Base-by-base conservation (phyloP, 1,140 invertebrate genomes). In the Drosophila lini region DNA sequence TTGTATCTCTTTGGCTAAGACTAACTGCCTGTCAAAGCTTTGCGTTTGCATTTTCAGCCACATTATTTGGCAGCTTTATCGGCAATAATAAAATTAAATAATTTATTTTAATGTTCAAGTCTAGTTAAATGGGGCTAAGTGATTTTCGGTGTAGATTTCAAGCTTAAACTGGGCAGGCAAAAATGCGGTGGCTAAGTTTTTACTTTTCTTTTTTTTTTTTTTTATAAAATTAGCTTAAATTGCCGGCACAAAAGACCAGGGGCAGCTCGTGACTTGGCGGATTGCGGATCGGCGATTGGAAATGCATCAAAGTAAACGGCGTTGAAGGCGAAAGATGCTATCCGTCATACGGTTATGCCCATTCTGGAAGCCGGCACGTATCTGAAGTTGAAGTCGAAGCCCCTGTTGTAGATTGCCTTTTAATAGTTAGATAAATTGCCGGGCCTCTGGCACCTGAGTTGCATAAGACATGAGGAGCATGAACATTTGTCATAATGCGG, bases 71-170 rank as follows among this genome's bases (percentile, higher is more conserved):
- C 74, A 74, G 61, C 41, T 80, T 84, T 82, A 83, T 83, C 73
- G 41, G 56, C 57, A 83, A 79, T 83, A 89, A 88, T 88, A 83
- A 88, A 88, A 89, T 88, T 84, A 88, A 88, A 88, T 84, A 89
- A 88, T 88, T 88, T 88, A 84, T 84, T 84, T 88, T 69, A 88
- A 88, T 88, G 80, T 77, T 71, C 47, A 55, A 55, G 57, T 44
- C 63, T 61, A 50, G 73, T 48, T 64, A 89, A 84, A 83, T 79
- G 84, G 81, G 83, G 80, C 77, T 88, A 88, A 88, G 83, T 88
- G 83, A 80, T 88, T 88, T 88, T 88, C 63, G 83, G 57, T 88
- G 83, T 88, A 74, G 69, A 88, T 62, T 77, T 76, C 84, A 80
- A 65, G 53, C 74, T 55, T 16, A 38, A 22, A 55, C 63, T 38